phyloP scores from a whole-genome alignment of 2,888 invertebrate species.

The Spodoptera picta region DNA sequence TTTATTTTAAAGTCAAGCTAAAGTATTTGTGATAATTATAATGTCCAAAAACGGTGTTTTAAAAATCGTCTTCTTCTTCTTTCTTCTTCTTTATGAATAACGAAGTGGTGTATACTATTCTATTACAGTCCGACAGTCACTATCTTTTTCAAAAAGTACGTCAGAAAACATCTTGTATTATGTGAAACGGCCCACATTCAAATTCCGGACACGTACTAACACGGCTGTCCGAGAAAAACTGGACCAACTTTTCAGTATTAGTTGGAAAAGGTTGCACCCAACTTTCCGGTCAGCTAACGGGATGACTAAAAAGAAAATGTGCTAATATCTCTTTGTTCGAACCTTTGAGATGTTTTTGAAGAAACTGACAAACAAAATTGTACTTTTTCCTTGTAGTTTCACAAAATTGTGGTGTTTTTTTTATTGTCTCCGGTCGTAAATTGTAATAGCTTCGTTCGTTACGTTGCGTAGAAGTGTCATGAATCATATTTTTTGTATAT shows the following conservation, averaged over 20 bases:
- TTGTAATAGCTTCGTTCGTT: slow-evolving; percentile 43
- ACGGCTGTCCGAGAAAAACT: slow-evolving; percentile 23
- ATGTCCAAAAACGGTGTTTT: too few species aligned
- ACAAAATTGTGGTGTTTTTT: slow-evolving; percentile 20
- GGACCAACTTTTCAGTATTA: slow-evolving; percentile 20
- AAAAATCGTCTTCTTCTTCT: too few species aligned
- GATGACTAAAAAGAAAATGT: slow-evolving; percentile 32
- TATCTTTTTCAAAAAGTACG: too few species aligned
- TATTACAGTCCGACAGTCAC: too few species aligned
- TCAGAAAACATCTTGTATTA: too few species aligned
- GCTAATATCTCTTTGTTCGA: slow-evolving; percentile 25
- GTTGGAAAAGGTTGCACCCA: slow-evolving; percentile 2
- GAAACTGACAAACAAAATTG: slow-evolving; percentile 19
- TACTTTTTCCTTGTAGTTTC: slow-evolving; percentile 45
- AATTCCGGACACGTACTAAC: slow-evolving; percentile 32
- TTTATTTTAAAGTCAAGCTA: too few species aligned
- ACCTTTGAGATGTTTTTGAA: slow-evolving; percentile 31
- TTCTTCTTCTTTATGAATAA: too few species aligned
- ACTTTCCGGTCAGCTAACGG: slow-evolving; percentile 34
- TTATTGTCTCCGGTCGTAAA: slow-evolving; percentile 36
- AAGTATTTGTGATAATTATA: too few species aligned
- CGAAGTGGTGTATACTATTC: too few species aligned
- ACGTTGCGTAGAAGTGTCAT: slow-evolving; percentile 17
- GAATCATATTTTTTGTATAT: slow-evolving; percentile 25
- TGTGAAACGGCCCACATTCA: background rate